Percentiles rank a stretch among this genome's conserved stretches.
Evolutionary conservation across 2,113 vertebrate genomes (phyloP).

Genomic region (Zosterops japonicus): DNA sequence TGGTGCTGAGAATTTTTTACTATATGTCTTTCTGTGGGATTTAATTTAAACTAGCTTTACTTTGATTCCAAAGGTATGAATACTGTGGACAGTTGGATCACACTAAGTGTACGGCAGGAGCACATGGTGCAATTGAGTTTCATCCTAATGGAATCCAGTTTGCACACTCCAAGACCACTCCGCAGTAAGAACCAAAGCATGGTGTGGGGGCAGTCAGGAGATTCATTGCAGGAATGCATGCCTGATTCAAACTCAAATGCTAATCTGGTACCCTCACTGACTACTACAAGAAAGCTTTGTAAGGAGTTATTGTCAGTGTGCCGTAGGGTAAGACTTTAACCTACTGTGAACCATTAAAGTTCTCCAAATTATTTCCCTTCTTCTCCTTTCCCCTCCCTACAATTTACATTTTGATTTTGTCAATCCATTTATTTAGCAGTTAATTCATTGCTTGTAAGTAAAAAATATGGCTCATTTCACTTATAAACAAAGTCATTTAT

Average conservation of each 20-base stretch:
- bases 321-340: not conserved
- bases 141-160: not conserved
- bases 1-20: not conserved
- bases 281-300: not conserved
- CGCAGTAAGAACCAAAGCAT: not conserved
- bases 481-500: not conserved
- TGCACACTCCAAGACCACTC: not conserved
- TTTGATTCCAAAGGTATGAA: not conserved
- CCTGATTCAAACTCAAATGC: not conserved
- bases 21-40: not conserved
- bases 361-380: conserved; percentile 17
- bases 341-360: conserved; percentile 25
- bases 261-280: not conserved
- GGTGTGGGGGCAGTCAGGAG: not conserved
- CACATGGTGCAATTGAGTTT: not conserved
- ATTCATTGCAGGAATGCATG: not conserved
- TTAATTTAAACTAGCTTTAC: not conserved
- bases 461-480: conserved; percentile 46
- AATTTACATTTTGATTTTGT: conserved; percentile 29
- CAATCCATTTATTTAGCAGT: conserved; percentile 27
- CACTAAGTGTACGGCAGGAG: not conserved
- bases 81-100: not conserved
- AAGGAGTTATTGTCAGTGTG: conserved; percentile 13
- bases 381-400: not conserved
- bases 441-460: conserved; percentile 20